Conservation (phyloP, 2,888 invertebrate genomes). For the Tuberolachnus salignus region DNA sequence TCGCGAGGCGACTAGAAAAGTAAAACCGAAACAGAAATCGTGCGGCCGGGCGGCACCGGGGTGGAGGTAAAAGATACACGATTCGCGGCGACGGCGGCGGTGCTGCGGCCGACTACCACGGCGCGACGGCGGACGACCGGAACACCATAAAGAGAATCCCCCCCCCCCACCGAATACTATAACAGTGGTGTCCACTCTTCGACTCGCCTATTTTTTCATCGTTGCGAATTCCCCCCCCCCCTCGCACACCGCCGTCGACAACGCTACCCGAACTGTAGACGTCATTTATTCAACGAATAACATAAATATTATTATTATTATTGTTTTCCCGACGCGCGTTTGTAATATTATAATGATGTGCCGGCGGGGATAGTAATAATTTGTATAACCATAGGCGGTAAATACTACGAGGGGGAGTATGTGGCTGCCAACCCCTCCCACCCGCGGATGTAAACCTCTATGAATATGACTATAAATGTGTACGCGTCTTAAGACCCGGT, state of each 20-base stretch:
- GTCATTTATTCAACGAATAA: too few species aligned
- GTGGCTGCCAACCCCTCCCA: too few species aligned
- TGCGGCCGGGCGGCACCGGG: background rate
- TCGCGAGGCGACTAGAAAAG: slow-evolving; percentile 25
- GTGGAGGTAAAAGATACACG: slow-evolving; percentile 35
- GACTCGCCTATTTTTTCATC: background rate
- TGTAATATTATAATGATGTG: background rate
- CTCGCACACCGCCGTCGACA: too few species aligned
- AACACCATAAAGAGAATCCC: slow-evolving; percentile 30
- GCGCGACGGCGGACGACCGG: background rate
- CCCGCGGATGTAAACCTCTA: too few species aligned
- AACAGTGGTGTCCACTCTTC: background rate
- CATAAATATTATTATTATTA: background rate
- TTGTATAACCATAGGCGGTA: too few species aligned
- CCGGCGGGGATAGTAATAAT: background rate
- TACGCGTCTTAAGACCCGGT: too few species aligned
- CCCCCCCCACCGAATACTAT: background rate
- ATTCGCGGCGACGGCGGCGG: background rate
- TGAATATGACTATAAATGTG: too few species aligned
- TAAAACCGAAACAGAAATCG: slow-evolving; percentile 31
- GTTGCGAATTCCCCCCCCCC: too few species aligned
- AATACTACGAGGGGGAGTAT: too few species aligned
- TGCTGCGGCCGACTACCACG: background rate
- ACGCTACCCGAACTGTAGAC: too few species aligned
- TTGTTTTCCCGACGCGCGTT: background rate